A percentile compares a stretch with the other conserved stretches of the same genome.
These are phyloP conservation scores for Arizona elegans DNA, from an alignment of 2,113 vertebrate species.

Conservation along the genomic window DNA sequence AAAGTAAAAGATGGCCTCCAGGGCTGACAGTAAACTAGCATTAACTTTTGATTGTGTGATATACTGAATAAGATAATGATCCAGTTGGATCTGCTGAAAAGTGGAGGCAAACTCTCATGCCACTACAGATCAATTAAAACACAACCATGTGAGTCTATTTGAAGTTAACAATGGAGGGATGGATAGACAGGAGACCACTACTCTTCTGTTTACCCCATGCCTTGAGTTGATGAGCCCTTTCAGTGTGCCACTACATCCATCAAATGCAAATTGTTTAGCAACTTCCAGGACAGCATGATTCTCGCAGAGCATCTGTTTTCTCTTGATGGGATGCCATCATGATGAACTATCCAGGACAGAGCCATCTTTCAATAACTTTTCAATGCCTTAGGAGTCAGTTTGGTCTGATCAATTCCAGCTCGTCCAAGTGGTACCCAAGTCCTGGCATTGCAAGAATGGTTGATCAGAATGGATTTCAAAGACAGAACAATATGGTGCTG, in stretches of 20 bases:
- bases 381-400: constrained; percentile 11
- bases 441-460: not conserved
- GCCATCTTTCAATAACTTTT: constrained; percentile 28
- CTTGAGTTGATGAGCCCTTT: not conserved
- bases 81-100: not conserved
- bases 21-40: too few species aligned
- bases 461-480: not conserved
- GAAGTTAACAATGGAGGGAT: not conserved
- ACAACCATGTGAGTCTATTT: not conserved
- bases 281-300: constrained; percentile 51
- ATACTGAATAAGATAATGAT: not conserved
- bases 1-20: too few species aligned
- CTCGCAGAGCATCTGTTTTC: constrained; percentile 54
- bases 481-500: not conserved
- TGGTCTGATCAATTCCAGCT: not conserved
- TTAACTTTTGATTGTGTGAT: not conserved
- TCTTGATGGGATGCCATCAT: not conserved
- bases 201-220: not conserved
- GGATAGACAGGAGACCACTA: constrained; percentile 1
- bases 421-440: not conserved
- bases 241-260: constrained; percentile 37
- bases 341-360: constrained; percentile 48
- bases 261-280: constrained; percentile 47
- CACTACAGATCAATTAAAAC: not conserved
- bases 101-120: not conserved